Base-by-base conservation (phyloP, 2,888 invertebrate genomes). In the Mesochorus sp. region DNA sequence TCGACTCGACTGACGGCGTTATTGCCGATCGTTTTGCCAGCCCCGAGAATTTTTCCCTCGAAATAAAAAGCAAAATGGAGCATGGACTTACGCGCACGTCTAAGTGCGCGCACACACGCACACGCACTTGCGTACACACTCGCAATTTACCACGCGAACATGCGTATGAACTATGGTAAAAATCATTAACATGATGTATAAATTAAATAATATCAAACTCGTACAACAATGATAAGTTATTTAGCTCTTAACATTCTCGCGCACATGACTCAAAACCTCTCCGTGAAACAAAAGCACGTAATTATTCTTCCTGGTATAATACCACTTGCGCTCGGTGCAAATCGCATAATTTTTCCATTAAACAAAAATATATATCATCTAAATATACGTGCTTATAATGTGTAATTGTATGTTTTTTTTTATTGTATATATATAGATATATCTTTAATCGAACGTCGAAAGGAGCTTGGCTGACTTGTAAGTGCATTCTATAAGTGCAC, bases 321-420 rank as follows among this genome's bases (percentile, higher is more conserved):
- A n/a, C n/a, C 31, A 37, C 47, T 61, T 3, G 53, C 39, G 12
- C 14, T 47, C 28, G 8, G 12, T 26, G 47, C 24, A 57, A 14
- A 47, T 47, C 10, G 47, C 8, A 62, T 73, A 62, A 62, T 70
- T 78, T 70, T 61, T 24, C 21, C 51, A 70, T 70, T 57, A 24
- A 55, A 55, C 49, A 8, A 44, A 47, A 5, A 19, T 10, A 47
- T 4, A 47, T 42, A 14, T 28, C 34, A 28, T 44, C 10, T 42
- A 42, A 5, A 47, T 47, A 10, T 19, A 47, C 19, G 31, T 31
- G 31, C 5, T 31, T 31, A 31, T 31, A 31, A 8, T 31, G 12
- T 42, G 12, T 14, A 42, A n/a, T n/a, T n/a, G n/a, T n/a, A n/a
- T n/a, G n/a, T n/a, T n/a, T n/a, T n/a, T n/a, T n/a, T n/a, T n/a